Evolutionary conservation across 2,797 vertebrate species (phyloP).

Genomic region (Phrynocephalus forsythii): DNA sequence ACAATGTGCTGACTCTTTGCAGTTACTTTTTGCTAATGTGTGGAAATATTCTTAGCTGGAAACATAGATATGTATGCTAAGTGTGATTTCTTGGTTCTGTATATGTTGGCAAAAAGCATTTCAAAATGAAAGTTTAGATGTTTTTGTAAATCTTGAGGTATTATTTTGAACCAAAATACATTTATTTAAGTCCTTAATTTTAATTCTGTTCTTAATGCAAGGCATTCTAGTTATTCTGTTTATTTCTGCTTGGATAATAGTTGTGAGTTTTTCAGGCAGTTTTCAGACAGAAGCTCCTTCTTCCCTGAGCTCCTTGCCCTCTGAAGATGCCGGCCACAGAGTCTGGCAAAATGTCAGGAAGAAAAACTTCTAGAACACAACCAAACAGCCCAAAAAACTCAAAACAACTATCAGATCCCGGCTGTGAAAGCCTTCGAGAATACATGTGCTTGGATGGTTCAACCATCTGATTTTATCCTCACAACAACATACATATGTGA

Average conservation of each 20-base stretch:
- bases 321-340: too few relatives aligned
- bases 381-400: too few relatives aligned
- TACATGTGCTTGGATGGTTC: neutral
- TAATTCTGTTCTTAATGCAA: neutral
- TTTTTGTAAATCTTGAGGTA: neutral
- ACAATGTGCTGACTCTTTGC: slow-evolving; percentile 10
- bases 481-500: too few relatives aligned
- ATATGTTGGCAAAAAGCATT: neutral
- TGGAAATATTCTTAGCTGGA: slow-evolving; percentile 25
- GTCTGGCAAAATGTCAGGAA: too few relatives aligned
- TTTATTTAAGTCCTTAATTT: neutral
- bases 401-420: too few relatives aligned
- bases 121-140: neutral
- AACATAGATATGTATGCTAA: slow-evolving; percentile 14
- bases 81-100: neutral
- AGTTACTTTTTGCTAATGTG: slow-evolving; percentile 24
- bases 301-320: too few relatives aligned
- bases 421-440: too few relatives aligned
- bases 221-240: neutral
- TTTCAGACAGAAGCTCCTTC: too few relatives aligned
- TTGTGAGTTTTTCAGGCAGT: too few relatives aligned
- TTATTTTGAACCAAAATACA: neutral
- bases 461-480: neutral
- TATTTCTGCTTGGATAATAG: neutral
- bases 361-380: too few relatives aligned